Evolutionary conservation across 2,888 invertebrate genomes (phyloP).

Genomic region (Theodoxus fluviatilis): DNA sequence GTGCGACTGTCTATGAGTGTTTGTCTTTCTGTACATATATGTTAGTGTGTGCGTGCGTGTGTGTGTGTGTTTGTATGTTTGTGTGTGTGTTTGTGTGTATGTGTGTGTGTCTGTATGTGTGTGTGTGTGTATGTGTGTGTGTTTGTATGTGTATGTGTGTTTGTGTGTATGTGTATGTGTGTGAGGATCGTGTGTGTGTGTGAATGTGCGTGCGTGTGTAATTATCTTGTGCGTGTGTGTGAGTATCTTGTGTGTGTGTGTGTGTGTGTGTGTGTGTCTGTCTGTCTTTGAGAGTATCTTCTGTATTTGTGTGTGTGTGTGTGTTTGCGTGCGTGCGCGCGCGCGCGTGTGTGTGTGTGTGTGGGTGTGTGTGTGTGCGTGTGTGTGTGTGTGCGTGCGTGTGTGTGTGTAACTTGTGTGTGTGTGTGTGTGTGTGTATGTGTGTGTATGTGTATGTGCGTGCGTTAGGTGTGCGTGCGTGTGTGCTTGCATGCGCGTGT

Average conservation of each 20-base stretch:
- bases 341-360: neutral
- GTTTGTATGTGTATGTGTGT: constrained; percentile 24
- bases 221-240: too few species aligned
- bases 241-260: neutral
- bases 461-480: neutral
- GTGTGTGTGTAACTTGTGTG: neutral
- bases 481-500: too few species aligned
- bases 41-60: too few species aligned
- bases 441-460: neutral
- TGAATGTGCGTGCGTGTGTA: constrained; percentile 23
- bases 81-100: too few species aligned
- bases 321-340: neutral
- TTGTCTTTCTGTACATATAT: too few species aligned
- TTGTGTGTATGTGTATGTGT: constrained; percentile 28
- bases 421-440: neutral
- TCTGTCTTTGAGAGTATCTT: neutral
- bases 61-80: too few species aligned
- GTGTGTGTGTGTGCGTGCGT: constrained; percentile 8
- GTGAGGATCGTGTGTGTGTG: neutral
- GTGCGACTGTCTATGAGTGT: too few species aligned
- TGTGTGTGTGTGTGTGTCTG: constrained; percentile 24
- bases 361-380: too few species aligned
- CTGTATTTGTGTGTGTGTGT: neutral
- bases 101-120: neutral
- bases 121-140: constrained; percentile 11